Conservation (phyloP, 2,888 invertebrate genomes). For the Trichacis sp. region DNA sequence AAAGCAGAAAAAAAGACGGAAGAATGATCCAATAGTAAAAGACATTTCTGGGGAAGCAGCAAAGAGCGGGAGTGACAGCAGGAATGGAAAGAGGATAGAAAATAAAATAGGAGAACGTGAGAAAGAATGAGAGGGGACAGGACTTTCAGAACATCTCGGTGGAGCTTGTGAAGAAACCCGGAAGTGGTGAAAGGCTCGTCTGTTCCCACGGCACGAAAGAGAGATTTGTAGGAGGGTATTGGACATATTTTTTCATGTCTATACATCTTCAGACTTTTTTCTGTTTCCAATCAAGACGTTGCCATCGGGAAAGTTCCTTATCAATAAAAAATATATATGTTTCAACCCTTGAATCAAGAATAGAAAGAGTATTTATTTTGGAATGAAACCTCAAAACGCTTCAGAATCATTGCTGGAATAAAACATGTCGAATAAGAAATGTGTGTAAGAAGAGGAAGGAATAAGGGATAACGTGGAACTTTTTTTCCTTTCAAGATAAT, state of each 20-base stretch:
- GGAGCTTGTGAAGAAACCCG: conserved; percentile 29
- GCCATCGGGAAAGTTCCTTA: too few species aligned
- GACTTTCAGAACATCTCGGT: conserved; percentile 30
- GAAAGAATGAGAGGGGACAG: neutral
- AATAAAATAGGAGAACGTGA: conserved; percentile 16
- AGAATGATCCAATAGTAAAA: conserved; percentile 31
- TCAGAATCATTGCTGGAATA: too few species aligned
- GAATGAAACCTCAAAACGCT: too few species aligned
- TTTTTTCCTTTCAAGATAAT: neutral
- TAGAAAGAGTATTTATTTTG: too few species aligned
- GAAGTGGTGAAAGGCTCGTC: conserved; percentile 36
- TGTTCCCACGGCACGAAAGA: conserved; percentile 37
- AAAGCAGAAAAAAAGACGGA: conserved; percentile 16
- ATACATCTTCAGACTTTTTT: too few species aligned
- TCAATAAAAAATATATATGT: too few species aligned
- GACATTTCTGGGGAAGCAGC: conserved; percentile 31
- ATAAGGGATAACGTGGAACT: too few species aligned
- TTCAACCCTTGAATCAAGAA: too few species aligned
- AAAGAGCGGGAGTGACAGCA: conserved; percentile 29
- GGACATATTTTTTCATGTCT: conserved; percentile 4
- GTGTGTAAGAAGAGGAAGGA: too few species aligned
- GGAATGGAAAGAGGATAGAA: conserved; percentile 27
- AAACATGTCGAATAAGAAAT: too few species aligned
- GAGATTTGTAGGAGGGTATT: conserved; percentile 34
- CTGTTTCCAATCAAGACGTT: too few species aligned